A percentile compares a stretch with the other conserved stretches of the same genome.
Conservation (phyloP, 1,140 invertebrate genomes). For the Macrosteles quadrilineatus region DNA sequence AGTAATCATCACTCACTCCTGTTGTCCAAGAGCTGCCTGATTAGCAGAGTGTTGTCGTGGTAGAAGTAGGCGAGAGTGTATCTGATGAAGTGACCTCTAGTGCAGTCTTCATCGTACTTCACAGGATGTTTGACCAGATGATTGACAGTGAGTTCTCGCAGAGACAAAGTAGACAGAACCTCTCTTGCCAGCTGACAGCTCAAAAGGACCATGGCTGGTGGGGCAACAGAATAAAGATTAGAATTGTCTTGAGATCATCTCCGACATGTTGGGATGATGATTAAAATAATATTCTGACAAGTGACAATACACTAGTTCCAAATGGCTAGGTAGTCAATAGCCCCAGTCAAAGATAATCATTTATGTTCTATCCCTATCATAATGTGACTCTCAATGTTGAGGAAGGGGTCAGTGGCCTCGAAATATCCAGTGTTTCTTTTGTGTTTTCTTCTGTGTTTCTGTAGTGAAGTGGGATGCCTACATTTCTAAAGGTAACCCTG, state of each 20-base stretch:
- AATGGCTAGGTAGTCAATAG: neutral
- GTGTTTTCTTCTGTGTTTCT: no score
- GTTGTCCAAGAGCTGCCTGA: slow-evolving; percentile 1
- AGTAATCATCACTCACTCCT: slow-evolving; percentile 6
- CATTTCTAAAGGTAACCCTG: no score
- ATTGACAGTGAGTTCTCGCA: slow-evolving; percentile 1
- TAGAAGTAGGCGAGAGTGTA: slow-evolving; percentile 13
- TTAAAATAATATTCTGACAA: neutral
- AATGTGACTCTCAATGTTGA: neutral
- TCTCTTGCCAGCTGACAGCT: neutral
- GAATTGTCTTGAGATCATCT: neutral
- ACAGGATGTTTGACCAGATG: neutral
- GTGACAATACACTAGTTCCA: neutral
- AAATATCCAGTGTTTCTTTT: no score
- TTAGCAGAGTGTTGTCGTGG: slow-evolving; percentile 4
- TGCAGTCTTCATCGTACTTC: neutral
- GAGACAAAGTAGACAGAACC: neutral
- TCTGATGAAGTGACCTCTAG: neutral
- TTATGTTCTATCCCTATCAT: neutral
- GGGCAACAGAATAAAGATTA: no score
- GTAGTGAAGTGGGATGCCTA: no score
- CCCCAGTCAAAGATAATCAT: no score
- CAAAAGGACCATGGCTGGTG: neutral
- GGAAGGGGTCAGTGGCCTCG: neutral
- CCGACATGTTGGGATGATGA: neutral